phyloP scores from a whole-genome alignment of 2,113 vertebrate species.

The Ptilorrhoa leucosticta region DNA sequence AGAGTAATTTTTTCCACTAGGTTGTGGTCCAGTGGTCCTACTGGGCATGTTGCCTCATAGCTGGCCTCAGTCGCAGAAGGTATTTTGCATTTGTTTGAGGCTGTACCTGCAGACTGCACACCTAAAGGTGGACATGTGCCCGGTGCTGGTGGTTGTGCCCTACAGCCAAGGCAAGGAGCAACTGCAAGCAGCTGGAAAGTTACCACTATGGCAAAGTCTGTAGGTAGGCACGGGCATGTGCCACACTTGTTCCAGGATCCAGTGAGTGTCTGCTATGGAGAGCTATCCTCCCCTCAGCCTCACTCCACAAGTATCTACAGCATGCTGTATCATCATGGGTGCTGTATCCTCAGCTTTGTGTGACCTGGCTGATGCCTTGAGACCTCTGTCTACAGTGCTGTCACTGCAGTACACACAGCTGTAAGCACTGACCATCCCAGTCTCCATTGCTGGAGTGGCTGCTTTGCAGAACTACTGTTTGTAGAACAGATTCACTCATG shows the following conservation, averaged over 20 bases:
- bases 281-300: background rate
- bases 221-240: background rate
- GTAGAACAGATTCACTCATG: background rate
- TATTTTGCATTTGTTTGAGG: background rate
- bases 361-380: background rate
- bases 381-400: background rate
- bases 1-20: background rate
- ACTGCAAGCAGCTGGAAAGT: background rate
- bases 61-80: background rate
- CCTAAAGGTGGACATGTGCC: background rate
- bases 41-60: background rate
- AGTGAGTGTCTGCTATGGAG: background rate
- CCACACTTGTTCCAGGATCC: background rate
- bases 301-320: background rate
- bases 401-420: background rate
- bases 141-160: background rate
- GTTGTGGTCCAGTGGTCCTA: background rate
- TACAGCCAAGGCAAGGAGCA: background rate
- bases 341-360: background rate
- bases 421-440: background rate
- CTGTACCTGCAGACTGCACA: background rate
- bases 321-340: rapidly evolving
- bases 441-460: background rate
- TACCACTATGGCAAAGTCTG: background rate
- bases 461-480: background rate